Evolutionary conservation across 2,888 invertebrate genomes (phyloP).

Genomic region (Yponomeuta evonymella): DNA sequence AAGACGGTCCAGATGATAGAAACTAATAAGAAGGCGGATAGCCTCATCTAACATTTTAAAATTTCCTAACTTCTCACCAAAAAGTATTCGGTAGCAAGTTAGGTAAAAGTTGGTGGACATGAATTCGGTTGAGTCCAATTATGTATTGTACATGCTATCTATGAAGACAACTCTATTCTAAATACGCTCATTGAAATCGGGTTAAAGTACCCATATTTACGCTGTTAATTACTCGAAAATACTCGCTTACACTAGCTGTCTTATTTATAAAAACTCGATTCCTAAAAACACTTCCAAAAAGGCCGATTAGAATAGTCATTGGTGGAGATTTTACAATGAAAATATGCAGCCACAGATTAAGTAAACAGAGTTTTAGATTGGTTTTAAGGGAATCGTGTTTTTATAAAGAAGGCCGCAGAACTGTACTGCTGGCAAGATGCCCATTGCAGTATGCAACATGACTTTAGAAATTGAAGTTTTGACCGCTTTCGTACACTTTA

Average conservation of each 20-base stretch:
- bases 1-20: not conserved
- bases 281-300: no score
- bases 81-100: no score
- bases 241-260: not conserved
- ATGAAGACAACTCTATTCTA: not conserved
- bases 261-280: no score
- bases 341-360: no score
- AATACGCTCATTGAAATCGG: not conserved
- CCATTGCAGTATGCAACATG: constrained; percentile 19
- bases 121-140: no score
- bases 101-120: no score
- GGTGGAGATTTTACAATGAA: no score
- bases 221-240: not conserved
- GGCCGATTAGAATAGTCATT: no score
- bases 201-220: not conserved
- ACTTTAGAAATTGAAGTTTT: not conserved
- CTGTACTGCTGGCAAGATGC: constrained; percentile 24
- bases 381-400: no score
- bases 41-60: not conserved
- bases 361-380: no score
- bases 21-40: not conserved
- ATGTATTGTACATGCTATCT: no score
- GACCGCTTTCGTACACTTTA: not conserved
- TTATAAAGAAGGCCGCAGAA: not conserved
- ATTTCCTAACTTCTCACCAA: no score